Conservation (phyloP, 2,797 vertebrate genomes). For the Sphenopsis melanotis region DNA sequence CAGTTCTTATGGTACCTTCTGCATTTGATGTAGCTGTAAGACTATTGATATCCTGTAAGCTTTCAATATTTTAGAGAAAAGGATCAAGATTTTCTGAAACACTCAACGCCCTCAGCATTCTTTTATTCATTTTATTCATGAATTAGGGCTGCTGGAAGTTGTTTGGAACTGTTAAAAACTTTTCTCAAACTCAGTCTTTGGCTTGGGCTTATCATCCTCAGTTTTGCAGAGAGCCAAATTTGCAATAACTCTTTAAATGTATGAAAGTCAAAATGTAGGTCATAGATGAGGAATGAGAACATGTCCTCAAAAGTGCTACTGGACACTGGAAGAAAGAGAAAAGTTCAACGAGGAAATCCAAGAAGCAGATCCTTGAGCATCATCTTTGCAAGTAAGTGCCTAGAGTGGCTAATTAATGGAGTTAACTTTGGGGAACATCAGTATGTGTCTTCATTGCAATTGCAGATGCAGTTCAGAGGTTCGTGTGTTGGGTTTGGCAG, state of each 20-base stretch:
- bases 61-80: conserved; percentile 7
- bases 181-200: background rate
- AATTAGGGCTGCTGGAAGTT: background rate
- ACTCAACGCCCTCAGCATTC: background rate
- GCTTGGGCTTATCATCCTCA: background rate
- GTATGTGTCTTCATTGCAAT: background rate
- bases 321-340: background rate
- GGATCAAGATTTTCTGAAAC: background rate
- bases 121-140: background rate
- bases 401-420: background rate
- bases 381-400: background rate
- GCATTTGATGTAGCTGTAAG: background rate
- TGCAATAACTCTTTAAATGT: background rate
- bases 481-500: background rate
- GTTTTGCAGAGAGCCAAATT: background rate
- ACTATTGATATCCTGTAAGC: background rate
- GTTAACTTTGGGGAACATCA: background rate
- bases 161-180: background rate
- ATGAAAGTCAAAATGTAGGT: background rate
- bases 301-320: background rate
- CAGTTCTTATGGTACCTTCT: background rate
- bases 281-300: background rate
- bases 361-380: background rate
- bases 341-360: background rate
- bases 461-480: background rate